These are phyloP conservation scores for Pollenia angustigena DNA, from an alignment of 2,888 invertebrate species.

Conservation along the genomic window DNA sequence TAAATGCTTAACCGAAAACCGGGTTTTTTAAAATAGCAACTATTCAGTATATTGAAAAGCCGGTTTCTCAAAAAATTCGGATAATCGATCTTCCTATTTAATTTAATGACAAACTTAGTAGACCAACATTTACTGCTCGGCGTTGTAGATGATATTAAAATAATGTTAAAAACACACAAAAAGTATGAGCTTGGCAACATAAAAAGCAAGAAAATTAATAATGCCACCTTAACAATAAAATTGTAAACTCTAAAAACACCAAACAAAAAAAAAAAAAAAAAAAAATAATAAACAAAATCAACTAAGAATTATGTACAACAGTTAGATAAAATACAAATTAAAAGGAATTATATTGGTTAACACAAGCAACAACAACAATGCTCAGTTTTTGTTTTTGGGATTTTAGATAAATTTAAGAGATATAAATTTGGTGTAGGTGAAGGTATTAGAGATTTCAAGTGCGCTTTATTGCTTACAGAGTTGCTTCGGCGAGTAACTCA, in stretches of 20 bases:
- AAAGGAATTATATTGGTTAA: neutral
- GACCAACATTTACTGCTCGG: too few species aligned
- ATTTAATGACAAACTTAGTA: too few species aligned
- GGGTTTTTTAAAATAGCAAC: too few species aligned
- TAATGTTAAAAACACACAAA: constrained; percentile 1
- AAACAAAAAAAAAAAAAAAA: constrained; percentile 73
- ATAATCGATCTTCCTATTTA: too few species aligned
- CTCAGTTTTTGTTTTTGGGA: neutral
- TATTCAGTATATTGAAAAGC: too few species aligned
- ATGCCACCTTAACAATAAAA: constrained; percentile 76
- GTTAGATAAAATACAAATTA: constrained; percentile 69
- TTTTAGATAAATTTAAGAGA: neutral
- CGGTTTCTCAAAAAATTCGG: too few species aligned
- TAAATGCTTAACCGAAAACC: too few species aligned
- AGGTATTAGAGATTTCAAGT: neutral
- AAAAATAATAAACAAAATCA: constrained; percentile 60
- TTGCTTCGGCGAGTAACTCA: too few species aligned
- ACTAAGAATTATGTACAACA: constrained; percentile 57
- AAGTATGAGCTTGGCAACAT: constrained; percentile 6
- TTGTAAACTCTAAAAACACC: constrained; percentile 38
- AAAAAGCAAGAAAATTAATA: constrained; percentile 77
- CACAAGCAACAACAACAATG: constrained; percentile 34
- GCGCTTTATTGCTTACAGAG: neutral
- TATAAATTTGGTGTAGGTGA: neutral
- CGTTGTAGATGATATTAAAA: neutral